These are phyloP conservation scores for Diabrotica undecimpunctata DNA, from an alignment of 1,140 invertebrate genomes.

Conservation along the genomic window DNA sequence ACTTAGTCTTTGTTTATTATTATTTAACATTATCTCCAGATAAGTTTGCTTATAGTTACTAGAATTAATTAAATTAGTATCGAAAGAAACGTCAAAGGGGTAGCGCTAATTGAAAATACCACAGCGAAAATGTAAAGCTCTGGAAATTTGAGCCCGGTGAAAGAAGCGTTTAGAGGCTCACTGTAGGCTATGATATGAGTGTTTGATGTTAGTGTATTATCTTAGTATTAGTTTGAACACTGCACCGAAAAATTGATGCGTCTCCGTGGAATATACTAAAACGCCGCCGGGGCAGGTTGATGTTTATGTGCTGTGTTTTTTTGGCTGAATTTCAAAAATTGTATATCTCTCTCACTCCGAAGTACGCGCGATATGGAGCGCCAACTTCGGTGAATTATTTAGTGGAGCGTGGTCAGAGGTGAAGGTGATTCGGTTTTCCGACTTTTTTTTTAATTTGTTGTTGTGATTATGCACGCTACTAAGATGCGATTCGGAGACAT, in stretches of 20 bases:
- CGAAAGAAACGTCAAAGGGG: no score
- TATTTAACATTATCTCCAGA: no score
- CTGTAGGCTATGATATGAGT: no score
- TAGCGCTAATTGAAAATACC: no score
- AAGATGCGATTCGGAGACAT: neutral
- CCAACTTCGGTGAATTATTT: neutral
- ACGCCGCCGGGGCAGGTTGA: neutral
- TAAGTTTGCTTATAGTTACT: no score
- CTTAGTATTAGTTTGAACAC: neutral
- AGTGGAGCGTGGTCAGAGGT: neutral
- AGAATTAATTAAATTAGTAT: no score
- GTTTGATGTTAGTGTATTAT: slow-evolving; percentile 4
- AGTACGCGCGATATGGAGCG: neutral
- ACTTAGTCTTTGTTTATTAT: no score
- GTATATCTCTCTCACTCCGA: neutral
- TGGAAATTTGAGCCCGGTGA: no score
- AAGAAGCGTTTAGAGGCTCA: no score
- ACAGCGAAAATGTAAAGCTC: no score
- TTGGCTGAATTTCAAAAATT: neutral
- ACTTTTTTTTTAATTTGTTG: slow-evolving; percentile 33
- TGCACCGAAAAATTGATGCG: slow-evolving; percentile 1
- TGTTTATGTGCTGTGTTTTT: slow-evolving; percentile 6
- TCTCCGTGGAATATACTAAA: neutral
- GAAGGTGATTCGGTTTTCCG: slow-evolving; percentile 4
- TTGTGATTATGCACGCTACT: slow-evolving; percentile 23